phyloP scores from a whole-genome alignment of 2,113 vertebrate genomes.

The Passer domesticus region DNA sequence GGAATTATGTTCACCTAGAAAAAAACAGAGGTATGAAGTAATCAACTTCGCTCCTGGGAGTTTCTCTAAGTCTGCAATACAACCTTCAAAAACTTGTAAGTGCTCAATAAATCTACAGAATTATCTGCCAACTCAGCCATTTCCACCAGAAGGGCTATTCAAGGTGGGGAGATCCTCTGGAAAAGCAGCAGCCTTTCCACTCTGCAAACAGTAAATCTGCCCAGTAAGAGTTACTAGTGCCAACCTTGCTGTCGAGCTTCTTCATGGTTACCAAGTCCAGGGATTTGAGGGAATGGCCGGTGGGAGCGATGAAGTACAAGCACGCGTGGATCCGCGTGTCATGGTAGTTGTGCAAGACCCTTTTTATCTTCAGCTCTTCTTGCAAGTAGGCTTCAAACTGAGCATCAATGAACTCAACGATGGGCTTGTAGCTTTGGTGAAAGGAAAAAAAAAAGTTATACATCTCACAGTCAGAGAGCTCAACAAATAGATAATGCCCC shows the following conservation, averaged over 20 bases:
- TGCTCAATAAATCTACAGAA: background rate
- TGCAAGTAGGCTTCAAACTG: conserved; percentile 98
- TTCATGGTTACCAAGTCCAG: conserved; percentile 98
- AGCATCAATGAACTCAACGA: conserved; percentile 96
- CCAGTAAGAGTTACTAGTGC: background rate
- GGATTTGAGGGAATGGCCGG: conserved; percentile 96
- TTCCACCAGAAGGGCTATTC: background rate
- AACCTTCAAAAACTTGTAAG: background rate
- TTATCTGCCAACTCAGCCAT: background rate
- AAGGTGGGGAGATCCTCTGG: background rate
- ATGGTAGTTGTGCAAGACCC: conserved; percentile 93
- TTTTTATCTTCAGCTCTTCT: conserved; percentile 95
- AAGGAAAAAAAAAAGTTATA: background rate
- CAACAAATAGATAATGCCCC: background rate
- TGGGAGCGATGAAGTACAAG: conserved; percentile 96
- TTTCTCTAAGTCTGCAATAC: background rate
- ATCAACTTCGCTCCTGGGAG: background rate
- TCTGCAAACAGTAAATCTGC: background rate
- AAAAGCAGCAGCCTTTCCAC: background rate
- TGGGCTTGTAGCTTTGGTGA: conserved; percentile 90
- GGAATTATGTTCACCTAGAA: conserved; percentile 96
- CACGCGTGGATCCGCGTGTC: conserved; percentile 95
- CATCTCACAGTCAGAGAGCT: background rate
- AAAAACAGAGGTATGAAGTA: background rate
- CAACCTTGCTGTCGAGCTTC: conserved; percentile 98